These are phyloP conservation scores for Nasonia oneida DNA, from an alignment of 2,888 invertebrate genomes.

Conservation along the genomic window DNA sequence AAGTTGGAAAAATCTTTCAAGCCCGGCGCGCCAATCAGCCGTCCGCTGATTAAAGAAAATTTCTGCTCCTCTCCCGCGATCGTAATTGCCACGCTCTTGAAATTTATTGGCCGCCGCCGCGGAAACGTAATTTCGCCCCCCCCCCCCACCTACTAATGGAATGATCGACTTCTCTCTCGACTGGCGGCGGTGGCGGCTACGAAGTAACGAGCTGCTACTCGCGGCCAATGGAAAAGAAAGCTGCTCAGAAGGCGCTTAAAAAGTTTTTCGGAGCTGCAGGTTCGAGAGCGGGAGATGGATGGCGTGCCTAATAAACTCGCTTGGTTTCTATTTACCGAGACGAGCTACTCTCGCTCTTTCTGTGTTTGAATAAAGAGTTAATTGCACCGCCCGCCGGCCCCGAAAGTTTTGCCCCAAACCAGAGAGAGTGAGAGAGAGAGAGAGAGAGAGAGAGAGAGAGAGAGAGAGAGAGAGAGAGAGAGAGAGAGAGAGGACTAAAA, in stretches of 20 bases:
- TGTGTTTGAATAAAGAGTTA: constrained; percentile 63
- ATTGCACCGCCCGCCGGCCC: constrained; percentile 47
- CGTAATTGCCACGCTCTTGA: constrained; percentile 43
- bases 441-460: not conserved
- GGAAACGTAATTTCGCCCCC: constrained; percentile 52
- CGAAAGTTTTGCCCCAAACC: not conserved
- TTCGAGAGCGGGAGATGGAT: not conserved
- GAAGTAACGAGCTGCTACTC: constrained; percentile 44
- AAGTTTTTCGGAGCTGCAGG: constrained; percentile 44
- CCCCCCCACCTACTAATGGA: constrained; percentile 33
- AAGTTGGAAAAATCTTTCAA: constrained; percentile 2
- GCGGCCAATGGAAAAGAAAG: constrained; percentile 37
- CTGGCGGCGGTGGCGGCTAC: not conserved
- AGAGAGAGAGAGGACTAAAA: constrained; percentile 18
- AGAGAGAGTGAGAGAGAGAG: too few relatives aligned
- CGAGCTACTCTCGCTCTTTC: not conserved
- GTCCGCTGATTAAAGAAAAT: constrained; percentile 18
- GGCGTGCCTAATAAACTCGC: constrained; percentile 55
- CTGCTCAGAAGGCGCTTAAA: constrained; percentile 46
- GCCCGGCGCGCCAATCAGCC: not conserved
- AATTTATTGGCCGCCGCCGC: constrained; percentile 45
- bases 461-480: too few relatives aligned
- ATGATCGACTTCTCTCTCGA: constrained; percentile 51
- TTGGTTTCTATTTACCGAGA: constrained; percentile 60
- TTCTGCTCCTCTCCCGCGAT: not conserved